Percentiles rank a stretch among this genome's conserved stretches.
These are phyloP conservation scores for Prochilodus magdalenae DNA, from an alignment of 2,113 vertebrate genomes.

Conservation along the genomic window DNA sequence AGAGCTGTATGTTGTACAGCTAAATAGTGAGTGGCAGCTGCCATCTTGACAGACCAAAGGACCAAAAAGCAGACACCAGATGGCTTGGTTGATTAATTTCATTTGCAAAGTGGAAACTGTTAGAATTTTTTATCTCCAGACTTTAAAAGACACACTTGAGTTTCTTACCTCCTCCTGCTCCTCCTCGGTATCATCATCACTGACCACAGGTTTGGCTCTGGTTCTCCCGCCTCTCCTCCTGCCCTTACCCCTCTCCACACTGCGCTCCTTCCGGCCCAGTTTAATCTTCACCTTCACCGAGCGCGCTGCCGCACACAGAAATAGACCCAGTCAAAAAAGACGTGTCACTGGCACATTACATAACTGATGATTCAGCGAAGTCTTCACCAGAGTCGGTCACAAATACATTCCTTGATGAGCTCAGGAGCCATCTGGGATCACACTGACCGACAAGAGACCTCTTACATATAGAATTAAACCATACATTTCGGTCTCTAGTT, in stretches of 20 bases:
- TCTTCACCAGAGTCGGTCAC: background rate
- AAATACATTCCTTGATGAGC: background rate
- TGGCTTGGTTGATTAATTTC: too few relatives aligned
- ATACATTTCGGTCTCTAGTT: too few relatives aligned
- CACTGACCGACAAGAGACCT: too few relatives aligned
- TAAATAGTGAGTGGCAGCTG: too few relatives aligned
- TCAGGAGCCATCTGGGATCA: too few relatives aligned
- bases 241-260: conserved; percentile 79
- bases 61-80: too few relatives aligned
- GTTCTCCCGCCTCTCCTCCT: conserved; percentile 84
- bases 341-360: background rate
- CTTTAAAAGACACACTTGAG: background rate
- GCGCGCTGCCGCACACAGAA: conserved; percentile 75
- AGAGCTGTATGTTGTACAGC: too few relatives aligned
- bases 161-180: conserved; percentile 90
- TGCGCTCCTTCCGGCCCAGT: conserved; percentile 89
- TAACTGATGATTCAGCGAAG: background rate
- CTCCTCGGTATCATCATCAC: conserved; percentile 93
- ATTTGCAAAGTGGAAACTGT: too few relatives aligned
- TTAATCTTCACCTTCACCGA: conserved; percentile 95
- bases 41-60: too few relatives aligned
- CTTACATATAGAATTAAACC: too few relatives aligned
- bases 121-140: too few relatives aligned
- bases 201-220: conserved; percentile 90
- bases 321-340: background rate